Evolutionary conservation across 1,140 invertebrate species (phyloP).

Genomic region (Heliconius nattereri): DNA sequence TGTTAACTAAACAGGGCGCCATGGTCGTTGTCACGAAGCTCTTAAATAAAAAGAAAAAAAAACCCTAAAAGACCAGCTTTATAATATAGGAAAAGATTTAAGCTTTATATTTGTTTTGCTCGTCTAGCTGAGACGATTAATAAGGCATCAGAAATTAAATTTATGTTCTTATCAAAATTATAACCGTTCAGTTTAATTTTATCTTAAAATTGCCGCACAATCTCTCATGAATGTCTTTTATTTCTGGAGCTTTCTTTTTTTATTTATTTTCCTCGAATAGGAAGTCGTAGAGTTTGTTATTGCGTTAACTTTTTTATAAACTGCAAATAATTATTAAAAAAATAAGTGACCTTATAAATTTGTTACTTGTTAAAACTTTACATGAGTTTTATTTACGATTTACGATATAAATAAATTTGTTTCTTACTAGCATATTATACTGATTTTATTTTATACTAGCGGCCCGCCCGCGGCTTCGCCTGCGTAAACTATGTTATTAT

Average conservation of each 20-base stretch:
- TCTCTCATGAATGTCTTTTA: slow-evolving; percentile 8
- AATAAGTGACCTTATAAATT: background rate
- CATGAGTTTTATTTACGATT: background rate
- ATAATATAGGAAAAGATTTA: background rate
- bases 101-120: background rate
- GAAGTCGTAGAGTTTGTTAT: background rate
- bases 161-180: background rate
- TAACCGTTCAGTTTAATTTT: background rate
- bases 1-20: too few relatives aligned
- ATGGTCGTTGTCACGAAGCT: too few relatives aligned
- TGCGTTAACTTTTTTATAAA: background rate
- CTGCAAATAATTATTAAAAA: background rate
- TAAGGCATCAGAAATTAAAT: background rate
- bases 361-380: background rate
- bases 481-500: too few relatives aligned
- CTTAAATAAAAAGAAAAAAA: too few relatives aligned
- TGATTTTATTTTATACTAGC: too few relatives aligned
- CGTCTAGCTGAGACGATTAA: background rate
- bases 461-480: too few relatives aligned
- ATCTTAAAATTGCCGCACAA: background rate
- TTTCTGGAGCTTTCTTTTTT: background rate
- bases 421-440: background rate
- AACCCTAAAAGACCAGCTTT: too few relatives aligned
- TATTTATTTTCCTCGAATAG: background rate
- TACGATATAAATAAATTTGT: background rate